Base-by-base conservation (phyloP, 2,888 invertebrate genomes). In the Nymphalis urticae region DNA sequence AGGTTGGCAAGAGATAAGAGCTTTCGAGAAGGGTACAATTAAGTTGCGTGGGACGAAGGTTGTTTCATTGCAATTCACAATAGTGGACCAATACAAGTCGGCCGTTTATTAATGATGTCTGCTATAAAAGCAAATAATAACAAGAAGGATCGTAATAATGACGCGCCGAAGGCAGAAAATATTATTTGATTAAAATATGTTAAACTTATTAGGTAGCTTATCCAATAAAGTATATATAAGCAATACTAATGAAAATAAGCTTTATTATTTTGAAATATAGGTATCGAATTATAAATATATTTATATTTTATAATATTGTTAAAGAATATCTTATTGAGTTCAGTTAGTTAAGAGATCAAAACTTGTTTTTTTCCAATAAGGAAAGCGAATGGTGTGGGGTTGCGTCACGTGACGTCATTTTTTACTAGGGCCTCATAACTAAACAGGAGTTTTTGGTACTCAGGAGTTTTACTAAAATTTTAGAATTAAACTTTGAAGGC, bases 321-420 rank as follows among this genome's bases (percentile, higher is more conserved):
- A n/a, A n/a, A n/a, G 5, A 5, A 27, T 27, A 27, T 5, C 27
- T 27, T 5, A 27, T 27, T 27, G 27, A 27, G 27, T 27, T 27
- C 3, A 27, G 2, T 27, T 27, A 27, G 24, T 24, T 24, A 6
- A 32, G 27, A 32, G 27, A 32, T 27, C 27, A 27, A 32, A 32
- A 6, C 5, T 32, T 32, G 5, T 27, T 32, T 32, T 32, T 32
- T 6, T 32, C 27, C 24, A 13, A 53, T 53, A 16, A 53, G 24
- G 4, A 2, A 13, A 42, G 71, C 36, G 50, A 50, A 27, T 53
- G 47, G 66, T 27, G 17, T 54, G 61, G 62, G 66, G 64, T 79
- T 75, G 76, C 78, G 78, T 86, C 81, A 81, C 76, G 80, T 87
- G 88, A 88, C 89, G 88, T 88, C 87, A 87, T 78, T 73, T 84